These are phyloP conservation scores for Dasypogon diadema DNA, from an alignment of 2,888 invertebrate genomes.

Conservation along the genomic window DNA sequence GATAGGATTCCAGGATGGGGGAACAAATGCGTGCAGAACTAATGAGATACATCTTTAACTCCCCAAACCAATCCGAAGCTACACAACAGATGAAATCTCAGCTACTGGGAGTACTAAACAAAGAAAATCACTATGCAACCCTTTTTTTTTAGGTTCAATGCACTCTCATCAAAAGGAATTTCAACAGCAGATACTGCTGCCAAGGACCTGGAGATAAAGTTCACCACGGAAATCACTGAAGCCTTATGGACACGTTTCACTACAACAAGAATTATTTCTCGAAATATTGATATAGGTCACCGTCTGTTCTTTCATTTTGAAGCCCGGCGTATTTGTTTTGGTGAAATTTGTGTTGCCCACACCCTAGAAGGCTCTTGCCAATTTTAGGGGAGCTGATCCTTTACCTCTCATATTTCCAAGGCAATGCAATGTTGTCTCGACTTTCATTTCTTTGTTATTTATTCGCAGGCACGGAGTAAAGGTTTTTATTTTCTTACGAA, in stretches of 20 bases:
- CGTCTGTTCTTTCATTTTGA: too few species aligned
- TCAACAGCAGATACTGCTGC: not conserved
- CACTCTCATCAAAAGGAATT: slow-evolving; percentile 9
- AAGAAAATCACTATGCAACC: slow-evolving; percentile 10
- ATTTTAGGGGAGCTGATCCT: too few species aligned
- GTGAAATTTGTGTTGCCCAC: too few species aligned
- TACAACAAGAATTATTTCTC: not conserved
- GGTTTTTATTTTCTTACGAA: too few species aligned
- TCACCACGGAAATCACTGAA: not conserved
- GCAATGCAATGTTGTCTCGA: too few species aligned
- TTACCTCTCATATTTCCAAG: too few species aligned
- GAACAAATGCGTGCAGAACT: not conserved
- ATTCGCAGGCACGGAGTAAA: too few species aligned
- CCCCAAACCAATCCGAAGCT: slow-evolving; percentile 7
- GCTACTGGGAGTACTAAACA: slow-evolving; percentile 13
- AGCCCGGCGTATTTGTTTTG: too few species aligned
- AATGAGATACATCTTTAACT: slow-evolving; percentile 26
- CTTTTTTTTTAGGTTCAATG: slow-evolving; percentile 27
- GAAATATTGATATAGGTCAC: not conserved
- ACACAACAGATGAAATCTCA: not conserved
- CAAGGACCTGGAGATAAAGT: not conserved
- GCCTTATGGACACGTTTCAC: not conserved
- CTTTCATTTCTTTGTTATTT: too few species aligned
- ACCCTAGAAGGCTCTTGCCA: too few species aligned
- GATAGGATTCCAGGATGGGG: not conserved